These are phyloP conservation scores for Tenthredo scrophulariae DNA, from an alignment of 2,888 invertebrate genomes.

Conservation along the genomic window DNA sequence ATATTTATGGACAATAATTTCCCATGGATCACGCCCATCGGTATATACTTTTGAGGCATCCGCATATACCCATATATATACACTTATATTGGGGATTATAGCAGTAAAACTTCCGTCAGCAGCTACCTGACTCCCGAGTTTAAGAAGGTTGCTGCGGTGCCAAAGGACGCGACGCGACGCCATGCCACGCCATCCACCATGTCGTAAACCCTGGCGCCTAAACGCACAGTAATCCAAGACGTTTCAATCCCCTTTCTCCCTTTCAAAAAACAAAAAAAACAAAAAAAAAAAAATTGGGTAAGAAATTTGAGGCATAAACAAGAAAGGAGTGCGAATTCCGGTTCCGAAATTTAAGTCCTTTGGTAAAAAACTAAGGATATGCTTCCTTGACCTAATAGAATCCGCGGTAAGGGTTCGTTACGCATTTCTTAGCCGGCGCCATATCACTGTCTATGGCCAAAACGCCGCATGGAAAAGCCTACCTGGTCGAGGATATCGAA, in stretches of 20 bases:
- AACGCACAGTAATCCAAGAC: conserved; percentile 52
- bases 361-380: too few species aligned
- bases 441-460: too few species aligned
- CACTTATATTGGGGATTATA: conserved; percentile 43
- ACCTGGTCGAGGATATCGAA: too few species aligned
- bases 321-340: too few species aligned
- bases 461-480: too few species aligned
- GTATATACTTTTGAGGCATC: not conserved
- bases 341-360: too few species aligned
- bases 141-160: conserved; percentile 14
- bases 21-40: not conserved
- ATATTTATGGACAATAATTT: not conserved
- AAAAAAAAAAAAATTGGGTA: too few species aligned
- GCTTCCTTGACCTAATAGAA: too few species aligned
- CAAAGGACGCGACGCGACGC: not conserved
- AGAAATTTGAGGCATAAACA: too few species aligned
- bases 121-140: conserved; percentile 50
- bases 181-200: conserved; percentile 48
- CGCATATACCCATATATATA: not conserved
- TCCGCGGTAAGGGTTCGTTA: too few species aligned
- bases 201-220: conserved; percentile 64
- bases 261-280: too few species aligned
- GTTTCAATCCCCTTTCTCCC: not conserved
- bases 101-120: conserved; percentile 50
- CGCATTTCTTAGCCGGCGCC: too few species aligned